A percentile compares a stretch with the other conserved stretches of the same genome.
Evolutionary conservation across 2,888 invertebrate genomes (phyloP).

Genomic region (Caenorhabditis sp.): DNA sequence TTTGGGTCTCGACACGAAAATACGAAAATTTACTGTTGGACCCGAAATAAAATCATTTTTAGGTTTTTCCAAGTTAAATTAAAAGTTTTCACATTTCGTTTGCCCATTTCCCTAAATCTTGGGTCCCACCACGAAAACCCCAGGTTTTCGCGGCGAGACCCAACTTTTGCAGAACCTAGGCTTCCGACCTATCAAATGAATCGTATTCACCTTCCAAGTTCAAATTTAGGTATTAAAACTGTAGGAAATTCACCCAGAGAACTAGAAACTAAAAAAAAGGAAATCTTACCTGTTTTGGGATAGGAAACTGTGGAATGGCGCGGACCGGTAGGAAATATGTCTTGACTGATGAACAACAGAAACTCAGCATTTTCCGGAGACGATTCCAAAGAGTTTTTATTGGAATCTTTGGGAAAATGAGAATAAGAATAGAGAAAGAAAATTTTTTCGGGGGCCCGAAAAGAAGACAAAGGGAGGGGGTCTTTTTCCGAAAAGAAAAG

Average conservation of each 20-base stretch:
- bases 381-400: neutral
- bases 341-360: conserved; percentile 44
- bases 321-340: conserved; percentile 33
- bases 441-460: neutral
- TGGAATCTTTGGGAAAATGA: no score
- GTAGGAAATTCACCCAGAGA: neutral
- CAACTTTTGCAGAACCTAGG: neutral
- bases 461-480: conserved; percentile 10
- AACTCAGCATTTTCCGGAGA: conserved; percentile 23
- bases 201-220: neutral
- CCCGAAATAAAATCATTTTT: neutral
- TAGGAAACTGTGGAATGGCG: neutral
- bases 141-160: neutral
- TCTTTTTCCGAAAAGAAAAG: neutral
- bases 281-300: neutral
- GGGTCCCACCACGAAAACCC: neutral
- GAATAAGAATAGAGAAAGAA: no score
- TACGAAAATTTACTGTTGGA: neutral
- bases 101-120: neutral
- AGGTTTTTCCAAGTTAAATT: no score
- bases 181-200: neutral
- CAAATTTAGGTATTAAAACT: neutral
- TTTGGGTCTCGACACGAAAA: neutral
- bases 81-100: no score
- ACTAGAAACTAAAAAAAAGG: neutral